Evolutionary conservation across 1,140 invertebrate genomes (phyloP).

Genomic region (Melitaea cinxia): DNA sequence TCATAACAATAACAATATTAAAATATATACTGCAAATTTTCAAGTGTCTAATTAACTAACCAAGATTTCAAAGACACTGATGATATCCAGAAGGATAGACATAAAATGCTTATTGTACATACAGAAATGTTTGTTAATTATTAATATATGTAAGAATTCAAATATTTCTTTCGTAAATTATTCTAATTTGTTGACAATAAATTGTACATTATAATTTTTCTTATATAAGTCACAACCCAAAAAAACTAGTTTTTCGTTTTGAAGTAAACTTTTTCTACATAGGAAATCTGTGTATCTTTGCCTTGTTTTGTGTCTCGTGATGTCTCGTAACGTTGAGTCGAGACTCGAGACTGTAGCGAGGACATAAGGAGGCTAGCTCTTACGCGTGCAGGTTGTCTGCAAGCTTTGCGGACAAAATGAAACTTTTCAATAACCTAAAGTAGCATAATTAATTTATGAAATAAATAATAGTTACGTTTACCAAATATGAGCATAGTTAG

Average conservation of each 20-base stretch:
- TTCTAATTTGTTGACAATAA: no score
- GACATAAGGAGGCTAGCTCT: conserved; percentile 43
- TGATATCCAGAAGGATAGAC: no score
- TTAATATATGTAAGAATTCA: no score
- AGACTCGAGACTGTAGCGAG: conserved; percentile 40
- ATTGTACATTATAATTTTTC: no score
- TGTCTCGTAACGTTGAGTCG: conserved; percentile 4
- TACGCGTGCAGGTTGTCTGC: conserved; percentile 38
- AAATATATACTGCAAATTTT: no score
- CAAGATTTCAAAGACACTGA: no score
- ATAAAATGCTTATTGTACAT: no score
- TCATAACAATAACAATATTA: no score
- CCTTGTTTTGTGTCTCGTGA: conserved; percentile 22
- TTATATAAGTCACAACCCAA: no score
- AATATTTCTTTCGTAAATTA: no score
- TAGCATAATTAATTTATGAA: background rate
- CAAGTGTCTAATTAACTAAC: no score
- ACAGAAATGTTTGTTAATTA: no score
- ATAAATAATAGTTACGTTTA: background rate
- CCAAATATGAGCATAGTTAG: conserved; percentile 26
- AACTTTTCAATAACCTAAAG: conserved; percentile 7
- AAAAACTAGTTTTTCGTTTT: background rate
- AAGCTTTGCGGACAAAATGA: conserved; percentile 8
- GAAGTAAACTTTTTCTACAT: background rate
- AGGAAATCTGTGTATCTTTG: conserved; percentile 13